These are phyloP conservation scores for Leuctra nigra DNA, from an alignment of 2,888 invertebrate species.

Conservation along the genomic window DNA sequence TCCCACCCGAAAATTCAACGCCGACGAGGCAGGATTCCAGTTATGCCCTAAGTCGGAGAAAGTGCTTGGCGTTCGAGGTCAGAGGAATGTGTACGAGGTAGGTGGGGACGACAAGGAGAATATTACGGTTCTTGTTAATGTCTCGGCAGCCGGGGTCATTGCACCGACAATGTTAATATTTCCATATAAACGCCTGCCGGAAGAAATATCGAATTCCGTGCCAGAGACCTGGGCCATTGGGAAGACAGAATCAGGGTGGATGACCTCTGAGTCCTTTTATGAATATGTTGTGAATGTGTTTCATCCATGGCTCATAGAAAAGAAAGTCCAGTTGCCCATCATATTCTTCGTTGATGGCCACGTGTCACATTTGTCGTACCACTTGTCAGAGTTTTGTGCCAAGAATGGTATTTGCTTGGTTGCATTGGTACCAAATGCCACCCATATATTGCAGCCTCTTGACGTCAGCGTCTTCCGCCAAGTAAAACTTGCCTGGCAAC, in stretches of 20 bases:
- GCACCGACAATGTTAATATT: conserved; percentile 28
- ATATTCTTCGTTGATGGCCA: conserved; percentile 32
- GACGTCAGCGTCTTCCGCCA: background rate
- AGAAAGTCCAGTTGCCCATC: conserved; percentile 31
- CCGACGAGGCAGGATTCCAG: conserved; percentile 38
- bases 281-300: conserved; percentile 28
- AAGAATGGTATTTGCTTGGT: conserved; percentile 34
- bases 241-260: conserved; percentile 29
- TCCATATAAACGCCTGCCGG: conserved; percentile 28
- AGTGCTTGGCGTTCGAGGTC: conserved; percentile 35
- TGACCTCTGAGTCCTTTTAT: conserved; percentile 20
- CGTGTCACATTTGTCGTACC: conserved; percentile 33
- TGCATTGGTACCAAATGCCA: background rate
- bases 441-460: background rate
- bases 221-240: conserved; percentile 29
- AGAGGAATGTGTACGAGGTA: conserved; percentile 31
- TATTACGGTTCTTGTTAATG: conserved; percentile 32
- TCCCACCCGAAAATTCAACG: conserved; percentile 35
- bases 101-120: conserved; percentile 35
- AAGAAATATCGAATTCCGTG: conserved; percentile 26
- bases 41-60: conserved; percentile 35
- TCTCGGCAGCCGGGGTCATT: conserved; percentile 33
- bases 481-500: background rate
- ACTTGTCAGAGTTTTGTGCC: conserved; percentile 37
- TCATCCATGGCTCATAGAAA: conserved; percentile 28